Percentiles rank a stretch among this genome's conserved stretches.
These are phyloP conservation scores for Leucozona laternaria DNA, from an alignment of 2,888 invertebrate species.

Conservation along the genomic window DNA sequence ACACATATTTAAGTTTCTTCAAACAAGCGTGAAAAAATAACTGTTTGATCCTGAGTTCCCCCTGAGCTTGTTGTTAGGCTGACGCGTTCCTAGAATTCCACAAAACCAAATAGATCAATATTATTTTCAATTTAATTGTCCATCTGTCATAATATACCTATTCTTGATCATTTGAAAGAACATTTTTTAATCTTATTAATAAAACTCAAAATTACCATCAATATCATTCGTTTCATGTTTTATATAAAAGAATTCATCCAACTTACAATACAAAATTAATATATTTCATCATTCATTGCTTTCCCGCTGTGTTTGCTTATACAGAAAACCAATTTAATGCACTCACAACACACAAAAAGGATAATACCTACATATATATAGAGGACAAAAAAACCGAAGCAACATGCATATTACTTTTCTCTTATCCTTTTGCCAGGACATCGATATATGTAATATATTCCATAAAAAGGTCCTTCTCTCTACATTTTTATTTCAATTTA, in stretches of 20 bases:
- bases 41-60: not conserved
- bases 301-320: slow-evolving; percentile 64
- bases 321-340: slow-evolving; percentile 59
- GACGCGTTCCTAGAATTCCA: not conserved
- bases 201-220: slow-evolving; percentile 26
- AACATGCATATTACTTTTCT: slow-evolving; percentile 55
- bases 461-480: slow-evolving; percentile 35
- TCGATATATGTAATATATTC: slow-evolving; percentile 49
- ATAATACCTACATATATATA: slow-evolving; percentile 14
- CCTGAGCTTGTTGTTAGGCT: not conserved
- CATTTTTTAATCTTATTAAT: slow-evolving; percentile 18
- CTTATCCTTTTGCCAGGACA: slow-evolving; percentile 48
- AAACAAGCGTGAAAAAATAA: not conserved
- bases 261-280: slow-evolving; percentile 36
- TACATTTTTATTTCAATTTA: slow-evolving; percentile 43
- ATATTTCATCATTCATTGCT: slow-evolving; percentile 45
- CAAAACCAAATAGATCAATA: not conserved
- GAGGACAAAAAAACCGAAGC: not conserved
- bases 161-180: not conserved
- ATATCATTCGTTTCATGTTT: slow-evolving; percentile 17
- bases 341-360: slow-evolving; percentile 37
- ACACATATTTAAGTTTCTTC: no score
- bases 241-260: slow-evolving; percentile 18
- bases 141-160: slow-evolving; percentile 3
- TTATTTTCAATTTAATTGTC: not conserved